Evolutionary conservation across 2,113 vertebrate genomes (phyloP).

Genomic region (Malurus elegans): DNA sequence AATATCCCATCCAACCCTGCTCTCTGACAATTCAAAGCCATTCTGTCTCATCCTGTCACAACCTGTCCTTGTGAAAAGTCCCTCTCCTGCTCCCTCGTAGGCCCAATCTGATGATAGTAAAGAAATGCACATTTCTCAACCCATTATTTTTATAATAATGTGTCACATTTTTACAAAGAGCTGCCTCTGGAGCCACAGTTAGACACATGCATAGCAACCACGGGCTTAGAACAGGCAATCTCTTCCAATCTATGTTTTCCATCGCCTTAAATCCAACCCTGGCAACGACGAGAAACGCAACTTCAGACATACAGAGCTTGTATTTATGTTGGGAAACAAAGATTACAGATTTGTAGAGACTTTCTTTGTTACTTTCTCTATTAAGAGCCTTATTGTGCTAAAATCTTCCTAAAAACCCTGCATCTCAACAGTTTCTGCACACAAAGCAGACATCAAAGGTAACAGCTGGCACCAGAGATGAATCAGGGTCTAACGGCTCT

Average conservation of each 20-base stretch:
- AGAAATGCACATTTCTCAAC: background rate
- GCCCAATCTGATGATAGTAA: fast-evolving
- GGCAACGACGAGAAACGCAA: background rate
- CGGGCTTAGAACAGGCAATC: background rate
- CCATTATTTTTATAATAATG: background rate
- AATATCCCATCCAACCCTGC: background rate
- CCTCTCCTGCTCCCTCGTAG: background rate
- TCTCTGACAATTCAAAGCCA: background rate
- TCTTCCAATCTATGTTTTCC: background rate
- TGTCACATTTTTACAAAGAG: background rate
- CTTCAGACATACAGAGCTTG: background rate
- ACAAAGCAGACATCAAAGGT: background rate
- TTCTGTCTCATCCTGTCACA: background rate
- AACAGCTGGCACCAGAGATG: conserved; percentile 17
- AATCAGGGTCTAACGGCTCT: background rate
- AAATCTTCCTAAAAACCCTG: background rate
- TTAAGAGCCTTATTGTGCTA: background rate
- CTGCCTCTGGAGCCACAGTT: background rate
- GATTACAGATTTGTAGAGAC: background rate
- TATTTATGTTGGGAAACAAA: background rate
- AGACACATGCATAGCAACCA: background rate
- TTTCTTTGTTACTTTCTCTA: background rate
- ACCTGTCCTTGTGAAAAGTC: background rate
- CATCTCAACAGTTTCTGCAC: background rate
- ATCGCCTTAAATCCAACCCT: background rate